These are phyloP conservation scores for Galerucella pusilla DNA, from an alignment of 2,888 invertebrate genomes.

Conservation along the genomic window DNA sequence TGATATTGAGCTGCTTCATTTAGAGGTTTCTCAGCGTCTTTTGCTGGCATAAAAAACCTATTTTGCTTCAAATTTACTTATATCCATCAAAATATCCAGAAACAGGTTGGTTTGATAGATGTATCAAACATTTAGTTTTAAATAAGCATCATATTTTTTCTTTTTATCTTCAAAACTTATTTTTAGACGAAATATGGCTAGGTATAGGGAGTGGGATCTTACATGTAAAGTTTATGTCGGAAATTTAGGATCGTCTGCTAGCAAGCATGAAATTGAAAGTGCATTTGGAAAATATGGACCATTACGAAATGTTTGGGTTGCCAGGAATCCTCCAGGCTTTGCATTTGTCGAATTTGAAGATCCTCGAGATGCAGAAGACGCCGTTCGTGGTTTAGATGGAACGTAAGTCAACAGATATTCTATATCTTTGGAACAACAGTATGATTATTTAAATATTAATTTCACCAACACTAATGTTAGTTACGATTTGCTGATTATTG, in stretches of 20 bases:
- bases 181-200: slow-evolving; percentile 69
- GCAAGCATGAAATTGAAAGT: slow-evolving; percentile 93
- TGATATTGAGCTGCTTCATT: not conserved
- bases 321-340: slow-evolving; percentile 94
- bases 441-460: no score
- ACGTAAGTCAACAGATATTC: slow-evolving; percentile 52
- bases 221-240: slow-evolving; percentile 96
- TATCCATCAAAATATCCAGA: slow-evolving; percentile 27
- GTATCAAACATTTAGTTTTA: not conserved
- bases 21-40: not conserved
- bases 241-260: slow-evolving; percentile 90
- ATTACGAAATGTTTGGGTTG: slow-evolving; percentile 96
- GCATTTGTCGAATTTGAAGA: slow-evolving; percentile 96
- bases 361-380: slow-evolving; percentile 91
- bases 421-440: no score
- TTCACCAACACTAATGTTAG: no score
- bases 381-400: slow-evolving; percentile 72
- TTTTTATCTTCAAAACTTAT: slow-evolving; percentile 4
- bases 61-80: not conserved
- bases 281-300: slow-evolving; percentile 94
- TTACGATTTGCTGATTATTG: no score
- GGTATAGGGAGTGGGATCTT: slow-evolving; percentile 84
- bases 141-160: not conserved
- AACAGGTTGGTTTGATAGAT: slow-evolving; percentile 24
- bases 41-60: not conserved